Conservation (phyloP, 2,113 vertebrate genomes). For the Alces alces region DNA sequence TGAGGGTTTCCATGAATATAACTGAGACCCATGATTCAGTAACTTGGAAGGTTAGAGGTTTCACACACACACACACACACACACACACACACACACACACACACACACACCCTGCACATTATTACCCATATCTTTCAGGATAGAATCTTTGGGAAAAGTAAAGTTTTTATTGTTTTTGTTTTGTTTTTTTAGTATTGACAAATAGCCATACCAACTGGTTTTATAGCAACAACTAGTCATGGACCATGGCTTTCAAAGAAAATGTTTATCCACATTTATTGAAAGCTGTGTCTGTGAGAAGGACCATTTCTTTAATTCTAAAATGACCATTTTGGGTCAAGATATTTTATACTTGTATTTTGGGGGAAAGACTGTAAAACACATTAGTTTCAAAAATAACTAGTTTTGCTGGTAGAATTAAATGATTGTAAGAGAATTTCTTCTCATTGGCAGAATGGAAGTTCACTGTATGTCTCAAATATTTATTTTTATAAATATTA, state of each 20-base stretch:
- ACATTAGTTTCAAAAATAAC: not conserved
- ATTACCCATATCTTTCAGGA: not conserved
- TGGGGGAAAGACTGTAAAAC: not conserved
- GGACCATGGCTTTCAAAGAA: not conserved
- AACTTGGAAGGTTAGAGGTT: not conserved
- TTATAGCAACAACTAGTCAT: not conserved
- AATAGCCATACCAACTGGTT: not conserved
- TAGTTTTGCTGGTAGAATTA: conserved; percentile 6
- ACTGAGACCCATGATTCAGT: not conserved
- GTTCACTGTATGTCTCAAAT: not conserved
- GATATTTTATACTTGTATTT: not conserved
- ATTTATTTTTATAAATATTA: conserved; percentile 26
- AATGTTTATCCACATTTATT: not conserved
- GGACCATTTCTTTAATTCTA: not conserved
- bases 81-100: too few species aligned
- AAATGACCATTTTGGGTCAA: not conserved
- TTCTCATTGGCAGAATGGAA: not conserved
- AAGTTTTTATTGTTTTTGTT: not conserved
- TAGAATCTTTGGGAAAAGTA: not conserved
- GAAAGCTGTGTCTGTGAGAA: not conserved
- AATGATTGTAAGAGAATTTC: not conserved
- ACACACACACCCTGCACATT: not conserved
- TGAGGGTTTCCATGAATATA: not conserved
- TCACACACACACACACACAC: not conserved
- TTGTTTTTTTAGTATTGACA: not conserved